A percentile compares a stretch with the other conserved stretches of the same genome.
Conservation (phyloP, 2,113 vertebrate genomes). For the Periophthalmodon schlosseri region DNA sequence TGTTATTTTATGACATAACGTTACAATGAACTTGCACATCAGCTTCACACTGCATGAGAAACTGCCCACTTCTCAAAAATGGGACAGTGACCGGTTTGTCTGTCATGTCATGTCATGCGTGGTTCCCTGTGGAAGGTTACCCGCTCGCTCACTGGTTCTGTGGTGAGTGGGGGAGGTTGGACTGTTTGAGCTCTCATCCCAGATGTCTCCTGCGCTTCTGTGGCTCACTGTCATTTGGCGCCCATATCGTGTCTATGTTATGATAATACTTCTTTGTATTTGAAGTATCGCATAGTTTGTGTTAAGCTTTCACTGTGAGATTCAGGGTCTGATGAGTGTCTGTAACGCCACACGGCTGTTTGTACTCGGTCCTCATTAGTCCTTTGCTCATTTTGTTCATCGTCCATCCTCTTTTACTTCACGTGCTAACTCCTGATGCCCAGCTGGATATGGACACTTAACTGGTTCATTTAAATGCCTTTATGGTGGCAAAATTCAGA, state of each 20-base stretch:
- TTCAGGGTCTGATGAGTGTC: background rate
- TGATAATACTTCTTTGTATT: background rate
- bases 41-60: background rate
- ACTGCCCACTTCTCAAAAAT: slow-evolving; percentile 44
- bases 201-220: slow-evolving; percentile 43
- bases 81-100: slow-evolving; percentile 57
- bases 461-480: too few species aligned
- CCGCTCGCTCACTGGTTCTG: slow-evolving; percentile 33
- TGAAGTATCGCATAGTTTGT: background rate
- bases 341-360: too few species aligned
- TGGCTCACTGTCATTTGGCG: slow-evolving; percentile 9
- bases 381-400: too few species aligned
- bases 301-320: too few species aligned
- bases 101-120: slow-evolving; percentile 32
- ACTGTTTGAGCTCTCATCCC: slow-evolving; percentile 39
- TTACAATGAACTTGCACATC: background rate
- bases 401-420: too few species aligned
- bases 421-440: too few species aligned
- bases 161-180: slow-evolving; percentile 48
- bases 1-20: background rate
- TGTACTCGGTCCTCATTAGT: too few species aligned
- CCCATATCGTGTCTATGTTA: background rate
- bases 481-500: too few species aligned
- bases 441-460: too few species aligned
- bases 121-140: slow-evolving; percentile 44